A percentile compares a stretch with the other conserved stretches of the same genome.
Conservation (phyloP, 2,113 vertebrate species). For the Taurulus bubalis region DNA sequence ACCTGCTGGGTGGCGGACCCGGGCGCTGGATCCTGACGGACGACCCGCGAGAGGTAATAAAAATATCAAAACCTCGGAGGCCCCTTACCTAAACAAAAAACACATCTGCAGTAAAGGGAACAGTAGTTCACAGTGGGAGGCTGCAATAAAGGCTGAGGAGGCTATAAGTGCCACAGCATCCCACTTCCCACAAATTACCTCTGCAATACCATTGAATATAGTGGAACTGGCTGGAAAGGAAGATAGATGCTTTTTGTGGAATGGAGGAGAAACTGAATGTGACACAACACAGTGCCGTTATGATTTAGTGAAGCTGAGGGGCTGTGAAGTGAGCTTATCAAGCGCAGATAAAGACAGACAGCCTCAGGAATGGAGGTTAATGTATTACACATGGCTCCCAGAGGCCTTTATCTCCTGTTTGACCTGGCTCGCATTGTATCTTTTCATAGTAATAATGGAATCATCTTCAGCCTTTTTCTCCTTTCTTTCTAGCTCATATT, state of each 20-base stretch:
- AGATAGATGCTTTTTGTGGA: constrained; percentile 58
- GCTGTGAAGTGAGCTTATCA: constrained; percentile 80
- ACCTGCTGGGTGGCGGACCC: constrained; percentile 75
- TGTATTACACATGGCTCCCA: constrained; percentile 74
- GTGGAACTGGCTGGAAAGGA: constrained; percentile 38
- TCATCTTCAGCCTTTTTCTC: constrained; percentile 34
- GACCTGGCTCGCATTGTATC: constrained; percentile 54
- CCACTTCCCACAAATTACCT: constrained; percentile 73
- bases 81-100: constrained; percentile 85
- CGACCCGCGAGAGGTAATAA: constrained; percentile 85
- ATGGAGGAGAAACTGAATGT: constrained; percentile 68
- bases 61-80: constrained; percentile 85
- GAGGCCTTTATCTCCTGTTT: constrained; percentile 69
- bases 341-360: constrained; percentile 75
- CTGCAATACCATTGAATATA: constrained; percentile 35
- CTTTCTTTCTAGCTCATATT: constrained; percentile 20
- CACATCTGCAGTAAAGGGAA: constrained; percentile 84
- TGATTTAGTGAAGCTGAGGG: constrained; percentile 74
- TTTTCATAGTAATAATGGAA: constrained; percentile 49
- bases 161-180: constrained; percentile 74
- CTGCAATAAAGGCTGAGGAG: constrained; percentile 76
- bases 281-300: constrained; percentile 72
- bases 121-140: constrained; percentile 85
- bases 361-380: constrained; percentile 71
- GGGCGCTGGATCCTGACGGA: constrained; percentile 71